A percentile compares a stretch with the other conserved stretches of the same genome.
Evolutionary conservation across 2,888 invertebrate species (phyloP).

Genomic region (Aquatica leii): DNA sequence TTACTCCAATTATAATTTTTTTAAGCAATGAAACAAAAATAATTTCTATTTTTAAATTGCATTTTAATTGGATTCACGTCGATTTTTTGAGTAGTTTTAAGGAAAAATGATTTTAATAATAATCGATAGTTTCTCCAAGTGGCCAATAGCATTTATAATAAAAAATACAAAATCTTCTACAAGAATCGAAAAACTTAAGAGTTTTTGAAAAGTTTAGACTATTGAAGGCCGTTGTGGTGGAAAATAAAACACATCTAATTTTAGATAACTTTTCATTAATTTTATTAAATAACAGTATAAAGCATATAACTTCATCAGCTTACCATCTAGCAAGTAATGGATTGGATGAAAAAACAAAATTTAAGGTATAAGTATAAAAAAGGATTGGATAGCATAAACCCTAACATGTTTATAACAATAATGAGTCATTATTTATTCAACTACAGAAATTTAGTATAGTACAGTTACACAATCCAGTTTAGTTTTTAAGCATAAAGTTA

Average conservation of each 20-base stretch:
- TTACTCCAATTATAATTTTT: no score
- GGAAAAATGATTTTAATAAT: not conserved
- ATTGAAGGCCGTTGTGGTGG: not conserved
- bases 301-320: not conserved
- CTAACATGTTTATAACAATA: no score
- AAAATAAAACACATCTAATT: not conserved
- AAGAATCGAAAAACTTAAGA: not conserved
- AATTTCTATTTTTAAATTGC: no score
- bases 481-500: conserved; percentile 15
- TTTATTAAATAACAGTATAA: not conserved
- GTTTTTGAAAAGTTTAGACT: not conserved
- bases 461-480: conserved; percentile 2
- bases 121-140: not conserved
- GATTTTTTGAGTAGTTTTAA: not conserved
- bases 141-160: not conserved
- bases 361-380: no score
- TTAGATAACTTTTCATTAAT: not conserved
- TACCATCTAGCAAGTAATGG: not conserved
- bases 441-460: conserved; percentile 10
- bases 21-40: no score
- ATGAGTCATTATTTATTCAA: no score
- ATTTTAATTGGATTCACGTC: no score
- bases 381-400: no score
- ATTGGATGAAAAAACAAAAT: not conserved
- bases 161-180: no score